These are phyloP conservation scores for Volucella zonaria DNA, from an alignment of 2,888 invertebrate genomes.

Conservation along the genomic window DNA sequence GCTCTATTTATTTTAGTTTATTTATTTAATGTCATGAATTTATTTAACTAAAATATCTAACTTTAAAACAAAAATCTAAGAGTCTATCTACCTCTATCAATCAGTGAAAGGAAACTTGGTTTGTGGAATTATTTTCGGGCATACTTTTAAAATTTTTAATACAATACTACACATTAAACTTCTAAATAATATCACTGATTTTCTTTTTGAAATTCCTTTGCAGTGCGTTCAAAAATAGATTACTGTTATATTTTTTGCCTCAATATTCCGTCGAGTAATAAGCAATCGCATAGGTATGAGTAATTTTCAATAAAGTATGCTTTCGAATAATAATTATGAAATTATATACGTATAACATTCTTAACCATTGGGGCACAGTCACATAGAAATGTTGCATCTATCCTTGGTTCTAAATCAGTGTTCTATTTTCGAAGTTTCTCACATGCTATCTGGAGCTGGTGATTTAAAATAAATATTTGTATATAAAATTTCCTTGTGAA, in stretches of 20 bases:
- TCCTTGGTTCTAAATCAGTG: too few relatives aligned
- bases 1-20: slow-evolving; percentile 7
- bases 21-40: slow-evolving; percentile 26
- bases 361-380: too few relatives aligned
- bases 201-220: slow-evolving; percentile 76
- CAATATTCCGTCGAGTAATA: slow-evolving; percentile 76
- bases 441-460: too few relatives aligned
- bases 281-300: slow-evolving; percentile 35
- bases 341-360: too few relatives aligned
- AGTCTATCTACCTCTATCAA: background rate
- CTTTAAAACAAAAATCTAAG: background rate
- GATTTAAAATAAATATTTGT: too few relatives aligned
- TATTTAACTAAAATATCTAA: background rate
- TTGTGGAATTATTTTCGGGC: background rate
- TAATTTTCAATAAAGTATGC: slow-evolving; percentile 10
- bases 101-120: slow-evolving; percentile 2
- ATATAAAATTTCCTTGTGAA: too few relatives aligned
- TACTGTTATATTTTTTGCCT: slow-evolving; percentile 80
- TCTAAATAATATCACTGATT: slow-evolving; percentile 23
- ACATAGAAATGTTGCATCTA: too few relatives aligned
- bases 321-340: background rate
- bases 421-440: too few relatives aligned
- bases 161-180: slow-evolving; percentile 1
- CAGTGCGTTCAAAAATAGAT: slow-evolving; percentile 80
- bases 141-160: slow-evolving; percentile 8